These are phyloP conservation scores for Caretta caretta DNA, from an alignment of 2,113 vertebrate genomes.

Conservation along the genomic window DNA sequence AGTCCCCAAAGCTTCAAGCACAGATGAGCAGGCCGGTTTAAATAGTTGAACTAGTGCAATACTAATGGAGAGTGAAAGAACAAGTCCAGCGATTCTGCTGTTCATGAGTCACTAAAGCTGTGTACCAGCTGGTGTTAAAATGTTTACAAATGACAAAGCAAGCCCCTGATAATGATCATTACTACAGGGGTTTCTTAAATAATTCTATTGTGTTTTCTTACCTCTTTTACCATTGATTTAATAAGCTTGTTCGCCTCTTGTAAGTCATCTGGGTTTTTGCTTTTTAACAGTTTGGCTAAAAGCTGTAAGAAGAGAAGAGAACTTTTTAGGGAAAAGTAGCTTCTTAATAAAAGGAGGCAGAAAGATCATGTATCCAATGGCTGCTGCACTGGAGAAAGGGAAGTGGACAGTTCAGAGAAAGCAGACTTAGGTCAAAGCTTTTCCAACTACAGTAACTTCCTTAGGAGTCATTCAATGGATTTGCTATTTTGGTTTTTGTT, in stretches of 20 bases:
- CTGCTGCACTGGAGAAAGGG: background rate
- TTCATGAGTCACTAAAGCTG: background rate
- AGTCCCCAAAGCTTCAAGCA: background rate
- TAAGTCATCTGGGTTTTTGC: slow-evolving; percentile 95
- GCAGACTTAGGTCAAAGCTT: background rate
- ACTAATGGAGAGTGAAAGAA: background rate
- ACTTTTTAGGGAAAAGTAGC: slow-evolving; percentile 5
- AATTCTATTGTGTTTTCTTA: slow-evolving; percentile 66
- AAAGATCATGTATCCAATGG: background rate
- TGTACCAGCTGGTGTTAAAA: background rate
- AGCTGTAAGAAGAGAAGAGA: slow-evolving; percentile 78
- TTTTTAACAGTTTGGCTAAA: slow-evolving; percentile 92
- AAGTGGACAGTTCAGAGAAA: background rate
- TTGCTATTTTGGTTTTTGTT: background rate
- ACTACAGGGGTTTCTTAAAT: background rate
- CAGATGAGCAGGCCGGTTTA: background rate
- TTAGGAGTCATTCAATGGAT: background rate
- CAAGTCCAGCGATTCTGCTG: background rate
- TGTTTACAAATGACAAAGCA: background rate
- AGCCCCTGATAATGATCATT: background rate
- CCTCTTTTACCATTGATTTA: slow-evolving; percentile 98
- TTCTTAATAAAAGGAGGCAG: background rate
- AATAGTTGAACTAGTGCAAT: background rate
- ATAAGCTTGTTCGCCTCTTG: slow-evolving; percentile 96
- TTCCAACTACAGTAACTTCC: background rate